Evolutionary conservation across 2,113 vertebrate genomes (phyloP), one percentile per base, ranked within the genome.

Genomic region (Dromas ardeola): DNA sequence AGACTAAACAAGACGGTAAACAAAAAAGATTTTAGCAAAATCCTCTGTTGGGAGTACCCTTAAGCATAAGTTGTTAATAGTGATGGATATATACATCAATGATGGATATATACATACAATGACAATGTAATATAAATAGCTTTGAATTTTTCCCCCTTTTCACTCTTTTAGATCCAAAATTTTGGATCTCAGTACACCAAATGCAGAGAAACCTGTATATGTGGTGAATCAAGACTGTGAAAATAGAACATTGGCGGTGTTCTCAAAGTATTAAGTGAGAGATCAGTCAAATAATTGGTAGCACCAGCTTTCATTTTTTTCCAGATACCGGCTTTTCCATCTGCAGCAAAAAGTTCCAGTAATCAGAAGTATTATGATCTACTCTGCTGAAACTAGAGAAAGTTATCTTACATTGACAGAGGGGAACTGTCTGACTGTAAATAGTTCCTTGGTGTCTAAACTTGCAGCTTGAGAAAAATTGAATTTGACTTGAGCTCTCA

Each of bases 391-490:
- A 97, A 93, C 79, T 92, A 93, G 81, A 82, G 52, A 71, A 98
- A 89, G 81, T 94, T 96, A 20, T 86, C 81, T 96, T 95, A 90
- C 49, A 93, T 66, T 95, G 96, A 87, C 76, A 93, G 97, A 88
- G 83, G 45, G 88, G 49, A 95, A 88, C 91, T 92, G 56, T 67
- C 42, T 85, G 78, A 21, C 78, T 97, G 94, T 95, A 97, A 94
- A 93, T 95, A 87, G 92, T 96, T 96, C 53, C 90, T 93, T 93
- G 80, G 34, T 92, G 56, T 82, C 66, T 96, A 92, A 97, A 95
- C 95, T 96, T 97, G 71, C 74, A 97, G 79, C 89, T 97, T 97
- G 88, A 96, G 93, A 95, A 97, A 92, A 97, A 98, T 80, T 95
- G 17, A 42, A 58, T 92, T 81, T 93, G 96, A 97, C 95, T 87